Conservation (phyloP, 1,140 invertebrate species). For the Bombus haemorrhoidalis region DNA sequence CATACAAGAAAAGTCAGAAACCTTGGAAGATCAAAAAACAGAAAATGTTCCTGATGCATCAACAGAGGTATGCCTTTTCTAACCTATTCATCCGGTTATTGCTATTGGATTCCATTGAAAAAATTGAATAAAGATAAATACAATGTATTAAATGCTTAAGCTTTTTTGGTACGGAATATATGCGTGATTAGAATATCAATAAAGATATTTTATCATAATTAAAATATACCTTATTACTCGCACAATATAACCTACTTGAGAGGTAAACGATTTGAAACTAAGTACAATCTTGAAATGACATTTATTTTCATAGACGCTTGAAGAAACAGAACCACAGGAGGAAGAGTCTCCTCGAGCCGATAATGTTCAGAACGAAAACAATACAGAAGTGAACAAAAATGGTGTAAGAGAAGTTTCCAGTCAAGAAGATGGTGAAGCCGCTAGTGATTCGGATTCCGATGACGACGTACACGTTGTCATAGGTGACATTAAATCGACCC, state of each 20-base stretch:
- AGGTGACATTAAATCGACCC: slow-evolving; percentile 91
- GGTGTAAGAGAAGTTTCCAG: slow-evolving; percentile 84
- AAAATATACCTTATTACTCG: not conserved
- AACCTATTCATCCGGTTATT: slow-evolving; percentile 59
- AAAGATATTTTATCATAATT: not conserved
- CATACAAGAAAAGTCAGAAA: slow-evolving; percentile 71
- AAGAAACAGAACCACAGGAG: slow-evolving; percentile 53
- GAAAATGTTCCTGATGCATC: slow-evolving; percentile 57
- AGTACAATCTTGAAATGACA: not conserved
- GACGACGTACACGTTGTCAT: slow-evolving; percentile 94
- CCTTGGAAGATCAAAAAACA: slow-evolving; percentile 60
- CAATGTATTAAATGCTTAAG: not conserved
- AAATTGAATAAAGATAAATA: too few species aligned
- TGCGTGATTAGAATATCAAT: not conserved
- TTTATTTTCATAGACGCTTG: slow-evolving; percentile 29
- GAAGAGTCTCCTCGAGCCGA: slow-evolving; percentile 49
- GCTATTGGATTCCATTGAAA: not conserved
- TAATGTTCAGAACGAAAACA: slow-evolving; percentile 78
- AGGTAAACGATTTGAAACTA: not conserved
- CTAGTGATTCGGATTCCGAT: slow-evolving; percentile 89
- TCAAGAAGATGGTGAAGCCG: slow-evolving; percentile 87
- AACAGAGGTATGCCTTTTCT: slow-evolving; percentile 61
- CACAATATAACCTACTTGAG: slow-evolving; percentile 25
- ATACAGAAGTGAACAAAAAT: slow-evolving; percentile 83
- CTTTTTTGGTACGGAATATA: too few species aligned